Percentiles rank a stretch among this genome's conserved stretches.
phyloP scores from a whole-genome alignment of 2,113 vertebrate species.

The Carettochelys insculpta region DNA sequence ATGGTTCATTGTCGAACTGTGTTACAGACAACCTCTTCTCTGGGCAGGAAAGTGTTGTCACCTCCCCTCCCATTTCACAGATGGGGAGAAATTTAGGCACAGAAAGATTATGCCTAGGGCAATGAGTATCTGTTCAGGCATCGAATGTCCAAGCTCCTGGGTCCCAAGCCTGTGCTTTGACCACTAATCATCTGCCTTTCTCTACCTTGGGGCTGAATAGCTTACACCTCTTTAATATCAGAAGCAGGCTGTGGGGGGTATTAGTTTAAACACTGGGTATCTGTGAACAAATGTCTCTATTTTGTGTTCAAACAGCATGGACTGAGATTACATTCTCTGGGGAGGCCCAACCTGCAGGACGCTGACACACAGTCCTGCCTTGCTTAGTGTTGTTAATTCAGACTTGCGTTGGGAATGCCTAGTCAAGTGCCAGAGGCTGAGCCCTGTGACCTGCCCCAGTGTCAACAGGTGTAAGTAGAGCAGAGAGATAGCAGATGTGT shows the following conservation, averaged over 20 bases:
- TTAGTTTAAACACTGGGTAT: fast-evolving
- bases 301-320: background rate
- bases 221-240: fast-evolving
- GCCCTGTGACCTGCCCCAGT: background rate
- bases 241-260: fast-evolving
- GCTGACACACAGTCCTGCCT: fast-evolving
- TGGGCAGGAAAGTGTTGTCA: fast-evolving
- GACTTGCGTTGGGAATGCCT: background rate
- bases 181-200: background rate
- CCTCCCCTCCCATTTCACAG: background rate
- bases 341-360: background rate
- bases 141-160: background rate
- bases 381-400: background rate
- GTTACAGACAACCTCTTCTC: background rate
- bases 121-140: background rate
- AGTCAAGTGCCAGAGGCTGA: fast-evolving
- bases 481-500: background rate
- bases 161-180: background rate
- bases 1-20: background rate
- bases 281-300: background rate
- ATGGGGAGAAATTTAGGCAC: slow-evolving; percentile 22
- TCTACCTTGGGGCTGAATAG: fast-evolving
- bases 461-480: background rate
- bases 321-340: background rate
- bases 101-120: fast-evolving